Conservation (phyloP, 2,797 vertebrate species). For the Sylvia borin region DNA sequence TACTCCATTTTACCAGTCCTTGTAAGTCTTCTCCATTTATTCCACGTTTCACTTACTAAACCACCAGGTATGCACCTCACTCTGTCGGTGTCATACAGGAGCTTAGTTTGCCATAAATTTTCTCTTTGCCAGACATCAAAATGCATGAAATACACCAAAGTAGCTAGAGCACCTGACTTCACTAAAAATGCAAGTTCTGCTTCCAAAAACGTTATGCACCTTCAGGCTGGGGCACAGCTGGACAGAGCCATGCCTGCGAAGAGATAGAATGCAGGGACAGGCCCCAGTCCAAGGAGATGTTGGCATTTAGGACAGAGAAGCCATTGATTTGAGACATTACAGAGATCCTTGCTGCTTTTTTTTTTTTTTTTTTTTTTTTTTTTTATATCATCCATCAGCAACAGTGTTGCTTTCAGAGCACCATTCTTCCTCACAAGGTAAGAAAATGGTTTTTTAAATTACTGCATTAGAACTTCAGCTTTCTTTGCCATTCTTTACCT, state of each 20-base stretch:
- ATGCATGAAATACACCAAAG: not conserved
- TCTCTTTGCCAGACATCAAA: not conserved
- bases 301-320: not conserved
- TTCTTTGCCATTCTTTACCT: not conserved
- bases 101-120: not conserved
- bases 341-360: not conserved
- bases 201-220: not conserved
- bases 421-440: not conserved
- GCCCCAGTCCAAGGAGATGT: not conserved
- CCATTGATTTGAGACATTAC: not conserved
- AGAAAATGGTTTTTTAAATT: not conserved
- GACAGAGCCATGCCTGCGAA: not conserved
- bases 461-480: not conserved
- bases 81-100: not conserved
- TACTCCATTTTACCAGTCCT: not conserved
- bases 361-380: not conserved
- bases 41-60: not conserved
- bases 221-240: not conserved
- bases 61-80: not conserved
- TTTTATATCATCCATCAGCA: not conserved
- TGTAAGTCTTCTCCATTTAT: not conserved
- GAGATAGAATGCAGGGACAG: not conserved
- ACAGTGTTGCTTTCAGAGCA: not conserved
- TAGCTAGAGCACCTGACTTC: not conserved
- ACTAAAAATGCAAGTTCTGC: not conserved